phyloP scores from a whole-genome alignment of 2,113 vertebrate genomes.

The Mus spicilegus region DNA sequence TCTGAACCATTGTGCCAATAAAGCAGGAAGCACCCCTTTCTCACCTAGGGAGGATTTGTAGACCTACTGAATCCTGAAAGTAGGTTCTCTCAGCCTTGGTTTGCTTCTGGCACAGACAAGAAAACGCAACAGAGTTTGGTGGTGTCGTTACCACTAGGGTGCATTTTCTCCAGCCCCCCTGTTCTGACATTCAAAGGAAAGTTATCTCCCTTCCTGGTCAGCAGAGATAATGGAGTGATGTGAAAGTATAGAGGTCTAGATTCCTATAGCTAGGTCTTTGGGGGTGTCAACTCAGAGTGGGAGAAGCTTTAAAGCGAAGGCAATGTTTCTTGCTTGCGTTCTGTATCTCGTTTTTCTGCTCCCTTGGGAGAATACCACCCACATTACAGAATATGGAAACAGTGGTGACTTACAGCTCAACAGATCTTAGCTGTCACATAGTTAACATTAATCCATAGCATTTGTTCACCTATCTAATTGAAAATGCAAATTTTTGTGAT shows the following conservation, averaged over 20 bases:
- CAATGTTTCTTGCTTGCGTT: not conserved
- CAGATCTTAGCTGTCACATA: not conserved
- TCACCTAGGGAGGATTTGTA: not conserved
- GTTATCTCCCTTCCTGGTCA: conserved; percentile 6
- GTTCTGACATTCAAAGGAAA: conserved; percentile 17
- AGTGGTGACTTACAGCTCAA: not conserved
- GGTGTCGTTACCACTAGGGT: not conserved
- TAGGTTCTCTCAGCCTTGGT: not conserved
- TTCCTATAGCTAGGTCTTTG: not conserved
- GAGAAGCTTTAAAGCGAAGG: not conserved
- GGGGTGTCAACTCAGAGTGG: not conserved
- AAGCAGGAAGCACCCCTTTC: not conserved
- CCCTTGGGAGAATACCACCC: not conserved
- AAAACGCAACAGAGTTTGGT: not conserved
- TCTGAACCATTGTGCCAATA: conserved; percentile 23
- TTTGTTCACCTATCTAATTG: conserved; percentile 8
- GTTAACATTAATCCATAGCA: not conserved
- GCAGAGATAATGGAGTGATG: not conserved
- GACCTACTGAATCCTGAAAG: not conserved
- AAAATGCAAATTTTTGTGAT: not conserved
- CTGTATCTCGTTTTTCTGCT: conserved; percentile 11
- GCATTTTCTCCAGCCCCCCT: not conserved
- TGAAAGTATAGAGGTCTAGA: not conserved
- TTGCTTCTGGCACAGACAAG: not conserved
- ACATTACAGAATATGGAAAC: not conserved